Evolutionary conservation across 1,140 invertebrate genomes (phyloP).

Genomic region (Papilio xuthus): DNA sequence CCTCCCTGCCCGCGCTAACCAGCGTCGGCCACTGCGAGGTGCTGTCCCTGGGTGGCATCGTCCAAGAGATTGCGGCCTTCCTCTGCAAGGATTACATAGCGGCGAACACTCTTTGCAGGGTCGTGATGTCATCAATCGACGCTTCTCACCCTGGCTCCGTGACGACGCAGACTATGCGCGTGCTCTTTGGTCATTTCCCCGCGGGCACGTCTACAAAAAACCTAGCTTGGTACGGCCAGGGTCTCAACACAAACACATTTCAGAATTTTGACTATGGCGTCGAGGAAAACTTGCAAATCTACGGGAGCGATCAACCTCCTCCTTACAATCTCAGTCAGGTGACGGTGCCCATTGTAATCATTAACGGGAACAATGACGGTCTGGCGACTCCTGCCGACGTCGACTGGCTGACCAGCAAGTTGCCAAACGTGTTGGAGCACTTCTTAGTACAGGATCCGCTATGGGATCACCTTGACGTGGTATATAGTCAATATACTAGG

Average conservation of each 20-base stretch:
- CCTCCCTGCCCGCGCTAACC: slow-evolving; percentile 43
- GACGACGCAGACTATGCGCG: slow-evolving; percentile 45
- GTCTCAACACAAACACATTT: slow-evolving; percentile 63
- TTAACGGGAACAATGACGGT: slow-evolving; percentile 67
- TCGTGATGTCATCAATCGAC: slow-evolving; percentile 42
- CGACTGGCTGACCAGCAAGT: slow-evolving; percentile 52
- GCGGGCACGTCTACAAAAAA: slow-evolving; percentile 88
- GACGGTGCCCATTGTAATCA: slow-evolving; percentile 68
- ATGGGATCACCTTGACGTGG: slow-evolving; percentile 67
- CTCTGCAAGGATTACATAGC: slow-evolving; percentile 52
- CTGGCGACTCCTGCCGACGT: slow-evolving; percentile 63
- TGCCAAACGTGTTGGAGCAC: slow-evolving; percentile 62
- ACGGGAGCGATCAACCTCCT: slow-evolving; percentile 78
- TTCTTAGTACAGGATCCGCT: slow-evolving; percentile 54
- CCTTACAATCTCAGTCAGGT: slow-evolving; percentile 79
- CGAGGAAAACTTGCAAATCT: slow-evolving; percentile 74
- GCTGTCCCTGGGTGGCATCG: slow-evolving; percentile 48
- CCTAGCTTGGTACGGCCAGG: slow-evolving; percentile 84
- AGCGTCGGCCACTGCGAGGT: slow-evolving; percentile 48
- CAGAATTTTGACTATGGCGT: slow-evolving; percentile 82
- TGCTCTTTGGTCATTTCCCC: slow-evolving; percentile 84
- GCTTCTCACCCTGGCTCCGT: slow-evolving; percentile 58
- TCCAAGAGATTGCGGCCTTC: slow-evolving; percentile 50
- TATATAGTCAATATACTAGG: slow-evolving; percentile 55
- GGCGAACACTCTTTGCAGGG: slow-evolving; percentile 47